Base-by-base conservation (phyloP, 2,888 invertebrate genomes). In the Macrosoma leucophasiata region DNA sequence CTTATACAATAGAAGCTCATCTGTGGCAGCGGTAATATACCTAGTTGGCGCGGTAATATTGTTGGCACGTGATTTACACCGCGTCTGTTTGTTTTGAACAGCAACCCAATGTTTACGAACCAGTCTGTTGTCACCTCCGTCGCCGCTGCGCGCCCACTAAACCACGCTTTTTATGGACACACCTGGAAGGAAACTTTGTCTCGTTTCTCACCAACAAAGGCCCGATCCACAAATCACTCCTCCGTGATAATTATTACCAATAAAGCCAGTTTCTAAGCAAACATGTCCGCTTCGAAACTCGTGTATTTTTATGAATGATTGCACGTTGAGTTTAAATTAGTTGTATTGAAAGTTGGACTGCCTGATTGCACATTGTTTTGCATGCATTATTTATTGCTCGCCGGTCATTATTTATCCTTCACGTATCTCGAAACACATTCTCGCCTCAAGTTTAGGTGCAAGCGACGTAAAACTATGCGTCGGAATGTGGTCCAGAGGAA, bases 81-180 rank as follows among this genome's bases (percentile, higher is more conserved):
- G 45, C 29, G 42, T 54, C 48, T 53, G 58, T 59, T 59, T 61
- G 59, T 58, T 58, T 61, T 51, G 49, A 50, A 50, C 10, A 13
- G 44, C 41, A 41, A 39, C 46, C 29, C 37, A 39, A 48, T 50
- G 40, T 65, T 70, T 65, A 71, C 48, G 62, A 58, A 44, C 45
- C 44, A 58, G 63, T 55, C 61, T 58, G 63, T 67, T 66, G 70
- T 67, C 66, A 60, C 60, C 58, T 58, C 55, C 39, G 42, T 52
- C 47, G 58, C 50, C 48, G 40, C 41, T 32, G 38, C 29, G 31
- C 39, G 36, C 22, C 45, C 48, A 62, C 48, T 70, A 67, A 73
- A 69, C 48, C 48, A 39, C 20, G 19, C 33, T 47, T 18, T 73
- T 69, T 69, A 73, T 57, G 52, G 32, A 29, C 25, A 27, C 36